Evolutionary conservation across 92 coral and sea anemone genomes (phyloP).

Genomic region (Epizoanthus stellaris): DNA sequence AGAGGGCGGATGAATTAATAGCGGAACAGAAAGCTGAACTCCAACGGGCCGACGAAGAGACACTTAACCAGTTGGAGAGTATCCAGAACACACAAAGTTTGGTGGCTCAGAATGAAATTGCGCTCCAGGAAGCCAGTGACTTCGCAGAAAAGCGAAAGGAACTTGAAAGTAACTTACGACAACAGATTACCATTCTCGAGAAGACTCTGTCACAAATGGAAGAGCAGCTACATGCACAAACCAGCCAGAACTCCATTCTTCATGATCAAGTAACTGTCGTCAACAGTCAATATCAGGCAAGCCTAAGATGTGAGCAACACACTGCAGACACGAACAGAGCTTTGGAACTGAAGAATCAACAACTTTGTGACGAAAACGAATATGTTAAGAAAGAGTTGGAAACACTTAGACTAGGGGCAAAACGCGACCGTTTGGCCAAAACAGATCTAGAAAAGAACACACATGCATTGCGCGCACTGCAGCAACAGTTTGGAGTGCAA

Average conservation of each 20-base stretch:
- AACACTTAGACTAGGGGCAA: not conserved
- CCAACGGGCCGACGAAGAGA: not conserved
- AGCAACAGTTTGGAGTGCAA: not conserved
- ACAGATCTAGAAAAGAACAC: not conserved
- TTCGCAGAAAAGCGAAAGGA: not conserved
- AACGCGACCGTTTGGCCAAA: not conserved
- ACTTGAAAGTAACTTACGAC: not conserved
- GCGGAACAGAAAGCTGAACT: not conserved
- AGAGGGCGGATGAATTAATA: not conserved
- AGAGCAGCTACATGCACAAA: not conserved
- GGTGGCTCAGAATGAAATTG: not conserved
- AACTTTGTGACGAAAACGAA: not conserved
- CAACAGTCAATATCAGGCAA: not conserved
- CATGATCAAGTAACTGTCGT: no score
- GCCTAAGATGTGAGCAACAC: not conserved
- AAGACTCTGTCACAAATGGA: not conserved
- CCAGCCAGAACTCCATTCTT: not conserved
- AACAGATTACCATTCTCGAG: not conserved
- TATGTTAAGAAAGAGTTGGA: not conserved
- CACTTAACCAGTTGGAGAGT: slow-evolving; percentile 22
- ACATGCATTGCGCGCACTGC: not conserved
- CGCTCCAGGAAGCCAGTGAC: not conserved
- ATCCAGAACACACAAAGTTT: not conserved
- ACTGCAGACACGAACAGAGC: not conserved
- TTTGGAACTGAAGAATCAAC: slow-evolving; percentile 11